Evolutionary conservation across 2,888 invertebrate species (phyloP), one percentile per base, ranked within the genome.

Genomic region (Gymnosoma rotundatum): DNA sequence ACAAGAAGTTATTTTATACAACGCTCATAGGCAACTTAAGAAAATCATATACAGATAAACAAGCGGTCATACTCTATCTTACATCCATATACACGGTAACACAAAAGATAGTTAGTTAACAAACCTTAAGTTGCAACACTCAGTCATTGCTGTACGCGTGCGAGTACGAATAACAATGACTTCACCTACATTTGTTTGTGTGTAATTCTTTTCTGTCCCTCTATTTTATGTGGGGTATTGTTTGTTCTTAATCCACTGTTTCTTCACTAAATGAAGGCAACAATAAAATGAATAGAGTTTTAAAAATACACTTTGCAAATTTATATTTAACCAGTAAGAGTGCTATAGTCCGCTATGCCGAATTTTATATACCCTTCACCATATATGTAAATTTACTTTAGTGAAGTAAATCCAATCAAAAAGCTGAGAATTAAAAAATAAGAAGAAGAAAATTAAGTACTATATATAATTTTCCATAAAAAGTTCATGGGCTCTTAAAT

Each of bases 31-130:
- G 6, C 12, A 48, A 16, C n/a, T 0, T 16, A 14, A 32, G 32
- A 32, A 48, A n/a, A 48, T 48, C 32, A 14, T 50, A 54, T 20
- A 66, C 12, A 18, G 10, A 64, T 58, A 58, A 12, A 42, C 42
- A 42, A 25, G 25, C 16, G 5, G 58, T 1, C 36, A 36, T 7
- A 66, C 38, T 21, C 20, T 25, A 66, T 18, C 20, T 64, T 48
- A 50, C 36, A 18, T 20, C 12, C 4, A 10, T 42, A 42, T 3
- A 42, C 42, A 50, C 20, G 50, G 60, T 21, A 50, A 72, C 60
- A 60, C 63, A 69, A 16, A 66, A 75, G 70, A 75, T 52, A 79
- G 75, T 72, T 79, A 75, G 64, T 79, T 75, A 83, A 79, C 78
- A 74, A 70, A 83, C 64, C 70, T 75, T 52, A 74, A 42, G 42